These are phyloP conservation scores for Salpingus planirostris DNA, from an alignment of 2,888 invertebrate species.

Conservation along the genomic window DNA sequence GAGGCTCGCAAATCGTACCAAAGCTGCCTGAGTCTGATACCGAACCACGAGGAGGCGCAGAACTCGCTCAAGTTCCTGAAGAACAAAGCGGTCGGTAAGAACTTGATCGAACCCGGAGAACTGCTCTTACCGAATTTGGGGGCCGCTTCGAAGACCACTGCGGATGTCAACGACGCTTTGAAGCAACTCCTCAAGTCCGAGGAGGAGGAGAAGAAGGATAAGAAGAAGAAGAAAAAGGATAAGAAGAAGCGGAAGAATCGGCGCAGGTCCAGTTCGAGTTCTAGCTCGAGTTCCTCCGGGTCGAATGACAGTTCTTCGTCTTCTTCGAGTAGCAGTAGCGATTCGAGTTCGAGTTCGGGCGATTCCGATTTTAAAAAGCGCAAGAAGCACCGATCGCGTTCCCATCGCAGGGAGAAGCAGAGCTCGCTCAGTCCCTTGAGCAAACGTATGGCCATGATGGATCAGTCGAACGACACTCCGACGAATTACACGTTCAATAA, in stretches of 20 bases:
- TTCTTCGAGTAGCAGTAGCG: conserved; percentile 47
- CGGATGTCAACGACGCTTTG: conserved; percentile 55
- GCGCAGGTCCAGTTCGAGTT: conserved; percentile 45
- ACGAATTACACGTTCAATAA: conserved; percentile 63
- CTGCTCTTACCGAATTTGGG: conserved; percentile 53
- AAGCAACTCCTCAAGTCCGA: conserved; percentile 52
- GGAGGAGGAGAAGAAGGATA: conserved; percentile 50
- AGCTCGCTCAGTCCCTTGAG: conserved; percentile 72
- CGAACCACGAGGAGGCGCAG: conserved; percentile 80
- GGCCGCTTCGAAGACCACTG: conserved; percentile 31
- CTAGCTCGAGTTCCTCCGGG: conserved; percentile 40
- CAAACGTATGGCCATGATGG: conserved; percentile 71
- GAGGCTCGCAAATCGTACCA: conserved; percentile 80
- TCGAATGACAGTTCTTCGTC: conserved; percentile 52
- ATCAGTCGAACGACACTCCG: conserved; percentile 45
- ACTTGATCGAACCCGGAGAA: conserved; percentile 56
- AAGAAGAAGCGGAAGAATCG: conserved; percentile 58
- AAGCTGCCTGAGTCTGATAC: conserved; percentile 73
- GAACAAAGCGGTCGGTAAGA: conserved; percentile 52
- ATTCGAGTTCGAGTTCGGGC: conserved; percentile 56
- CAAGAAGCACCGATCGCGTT: conserved; percentile 52
- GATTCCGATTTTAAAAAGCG: conserved; percentile 47
- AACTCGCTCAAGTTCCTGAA: conserved; percentile 75
- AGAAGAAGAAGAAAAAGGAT: conserved; percentile 55
- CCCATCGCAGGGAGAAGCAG: conserved; percentile 51